These are phyloP conservation scores for Craseonycteris thonglongyai DNA, from an alignment of 2,113 vertebrate species.

Conservation along the genomic window DNA sequence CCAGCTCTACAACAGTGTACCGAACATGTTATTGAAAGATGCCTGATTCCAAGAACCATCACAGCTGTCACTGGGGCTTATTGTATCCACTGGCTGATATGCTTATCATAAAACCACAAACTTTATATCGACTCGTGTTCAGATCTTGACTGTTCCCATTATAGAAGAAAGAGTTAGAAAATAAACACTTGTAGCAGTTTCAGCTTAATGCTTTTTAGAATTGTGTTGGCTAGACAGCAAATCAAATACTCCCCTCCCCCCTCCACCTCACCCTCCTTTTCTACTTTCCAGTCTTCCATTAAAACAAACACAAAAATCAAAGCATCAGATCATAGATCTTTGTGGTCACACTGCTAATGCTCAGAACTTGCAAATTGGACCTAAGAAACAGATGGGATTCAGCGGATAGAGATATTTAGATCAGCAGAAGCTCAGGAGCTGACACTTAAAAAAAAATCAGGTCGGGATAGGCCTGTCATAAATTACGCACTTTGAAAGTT, in stretches of 20 bases:
- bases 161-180: slow-evolving; percentile 61
- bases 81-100: slow-evolving; percentile 25
- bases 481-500: neutral
- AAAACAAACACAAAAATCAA: slow-evolving; percentile 60
- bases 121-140: slow-evolving; percentile 50
- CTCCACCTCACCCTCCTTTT: neutral
- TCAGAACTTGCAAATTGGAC: slow-evolving; percentile 14
- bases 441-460: neutral
- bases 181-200: slow-evolving; percentile 61
- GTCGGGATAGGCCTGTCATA: neutral
- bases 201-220: slow-evolving; percentile 62
- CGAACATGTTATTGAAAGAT: slow-evolving; percentile 45
- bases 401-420: neutral
- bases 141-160: slow-evolving; percentile 60
- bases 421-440: neutral
- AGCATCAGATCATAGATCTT: slow-evolving; percentile 16
- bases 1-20: neutral
- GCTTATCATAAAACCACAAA: slow-evolving; percentile 68
- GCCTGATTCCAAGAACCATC: slow-evolving; percentile 58
- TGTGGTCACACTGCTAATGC: slow-evolving; percentile 24
- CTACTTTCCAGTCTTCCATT: slow-evolving; percentile 45
- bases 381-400: neutral
- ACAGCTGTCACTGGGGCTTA: slow-evolving; percentile 55
- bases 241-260: slow-evolving; percentile 38
- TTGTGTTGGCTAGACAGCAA: slow-evolving; percentile 60